Conservation (phyloP, 2,888 invertebrate genomes). For the Amblyjoppa proteus region DNA sequence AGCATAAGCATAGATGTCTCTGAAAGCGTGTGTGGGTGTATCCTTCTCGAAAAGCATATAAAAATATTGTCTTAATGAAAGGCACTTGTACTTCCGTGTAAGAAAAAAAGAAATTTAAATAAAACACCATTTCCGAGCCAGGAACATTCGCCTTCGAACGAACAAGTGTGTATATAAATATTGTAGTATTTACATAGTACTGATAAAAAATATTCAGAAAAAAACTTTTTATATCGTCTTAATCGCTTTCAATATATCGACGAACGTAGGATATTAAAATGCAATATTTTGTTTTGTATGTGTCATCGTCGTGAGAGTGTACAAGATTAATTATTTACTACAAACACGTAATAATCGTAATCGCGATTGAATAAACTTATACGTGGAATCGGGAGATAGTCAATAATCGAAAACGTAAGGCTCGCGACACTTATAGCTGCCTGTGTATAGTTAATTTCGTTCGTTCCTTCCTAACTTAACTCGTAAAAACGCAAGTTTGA, state of each 20-base stretch:
- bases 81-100: slow-evolving; percentile 39
- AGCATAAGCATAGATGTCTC: slow-evolving; percentile 60
- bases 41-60: slow-evolving; percentile 32
- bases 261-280: slow-evolving; percentile 7
- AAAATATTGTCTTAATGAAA: slow-evolving; percentile 37
- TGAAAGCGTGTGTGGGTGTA: slow-evolving; percentile 52
- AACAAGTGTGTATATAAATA: slow-evolving; percentile 69
- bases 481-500: slow-evolving; percentile 11
- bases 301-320: slow-evolving; percentile 27
- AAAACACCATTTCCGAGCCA: slow-evolving; percentile 52
- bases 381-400: slow-evolving; percentile 10
- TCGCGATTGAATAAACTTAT: slow-evolving; percentile 24
- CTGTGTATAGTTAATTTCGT: slow-evolving; percentile 49
- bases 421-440: slow-evolving; percentile 46
- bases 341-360: slow-evolving; percentile 22
- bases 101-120: slow-evolving; percentile 30
- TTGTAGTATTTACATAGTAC: slow-evolving; percentile 60
- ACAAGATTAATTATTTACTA: slow-evolving; percentile 37
- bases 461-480: slow-evolving; percentile 56
- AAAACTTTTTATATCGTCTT: slow-evolving; percentile 34
- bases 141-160: slow-evolving; percentile 50
- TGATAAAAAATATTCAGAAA: slow-evolving; percentile 60
- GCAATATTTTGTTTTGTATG: slow-evolving; percentile 26
- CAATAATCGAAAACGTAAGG: slow-evolving; percentile 3
- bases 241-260: background rate